These are phyloP conservation scores for Ammodramus savannarum DNA, from an alignment of 2,113 vertebrate genomes.

Conservation along the genomic window DNA sequence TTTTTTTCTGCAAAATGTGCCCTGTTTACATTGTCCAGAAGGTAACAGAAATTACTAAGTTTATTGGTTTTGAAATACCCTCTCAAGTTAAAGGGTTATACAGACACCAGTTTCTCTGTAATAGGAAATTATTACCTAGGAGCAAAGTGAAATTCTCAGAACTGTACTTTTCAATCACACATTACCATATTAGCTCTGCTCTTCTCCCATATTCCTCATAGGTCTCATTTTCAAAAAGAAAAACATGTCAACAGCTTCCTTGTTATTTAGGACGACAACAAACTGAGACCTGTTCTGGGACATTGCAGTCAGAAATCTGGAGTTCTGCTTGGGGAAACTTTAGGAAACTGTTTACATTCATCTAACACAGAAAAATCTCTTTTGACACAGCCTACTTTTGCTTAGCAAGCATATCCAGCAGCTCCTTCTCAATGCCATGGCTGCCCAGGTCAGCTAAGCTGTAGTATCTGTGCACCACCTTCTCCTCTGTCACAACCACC, in stretches of 20 bases:
- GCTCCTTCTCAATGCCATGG: constrained; percentile 77
- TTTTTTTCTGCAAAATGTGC: neutral
- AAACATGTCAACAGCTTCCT: neutral
- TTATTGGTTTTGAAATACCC: neutral
- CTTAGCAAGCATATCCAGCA: constrained; percentile 75
- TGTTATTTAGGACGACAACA: neutral
- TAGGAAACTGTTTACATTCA: neutral
- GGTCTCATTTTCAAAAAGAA: neutral
- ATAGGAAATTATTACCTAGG: neutral
- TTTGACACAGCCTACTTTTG: constrained; percentile 15
- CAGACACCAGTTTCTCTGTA: neutral
- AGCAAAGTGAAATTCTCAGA: neutral
- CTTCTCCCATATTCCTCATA: neutral
- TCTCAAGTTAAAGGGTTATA: neutral
- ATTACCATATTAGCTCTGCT: neutral
- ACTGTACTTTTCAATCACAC: neutral
- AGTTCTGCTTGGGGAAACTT: neutral
- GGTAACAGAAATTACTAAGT: neutral
- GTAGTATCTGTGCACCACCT: constrained; percentile 85
- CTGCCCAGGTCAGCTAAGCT: constrained; percentile 80
- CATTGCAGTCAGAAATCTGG: neutral
- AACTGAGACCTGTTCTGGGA: neutral
- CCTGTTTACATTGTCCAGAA: neutral
- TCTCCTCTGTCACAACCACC: constrained; percentile 84
- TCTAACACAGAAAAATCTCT: neutral